Conservation (phyloP, 1,140 invertebrate species). For the Ceratina japonica region DNA sequence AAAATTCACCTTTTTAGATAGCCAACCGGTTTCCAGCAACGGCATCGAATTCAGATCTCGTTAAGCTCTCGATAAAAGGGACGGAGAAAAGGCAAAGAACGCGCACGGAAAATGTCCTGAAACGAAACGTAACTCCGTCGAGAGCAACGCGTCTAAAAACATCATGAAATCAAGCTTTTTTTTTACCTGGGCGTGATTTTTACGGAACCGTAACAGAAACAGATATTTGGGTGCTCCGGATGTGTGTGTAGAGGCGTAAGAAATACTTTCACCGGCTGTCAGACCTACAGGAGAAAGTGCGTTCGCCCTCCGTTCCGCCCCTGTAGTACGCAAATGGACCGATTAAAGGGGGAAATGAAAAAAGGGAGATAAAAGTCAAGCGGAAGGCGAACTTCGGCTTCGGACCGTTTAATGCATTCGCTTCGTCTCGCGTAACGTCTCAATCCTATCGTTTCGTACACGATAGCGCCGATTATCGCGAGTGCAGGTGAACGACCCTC, state of each 20-base stretch:
- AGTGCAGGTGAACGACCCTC: slow-evolving; percentile 17
- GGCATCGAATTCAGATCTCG: slow-evolving; percentile 24
- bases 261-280: slow-evolving; percentile 64
- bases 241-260: slow-evolving; percentile 39
- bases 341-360: slow-evolving; percentile 25
- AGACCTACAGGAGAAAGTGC: slow-evolving; percentile 54
- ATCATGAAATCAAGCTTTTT: neutral
- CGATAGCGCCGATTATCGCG: neutral
- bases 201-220: slow-evolving; percentile 24
- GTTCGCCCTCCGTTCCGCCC: slow-evolving; percentile 50
- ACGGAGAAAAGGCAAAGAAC: no score
- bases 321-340: slow-evolving; percentile 44
- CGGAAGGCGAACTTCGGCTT: neutral
- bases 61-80: no score
- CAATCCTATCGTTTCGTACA: neutral
- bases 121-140: no score
- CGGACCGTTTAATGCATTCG: neutral
- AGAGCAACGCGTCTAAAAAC: no score
- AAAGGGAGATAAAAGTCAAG: neutral
- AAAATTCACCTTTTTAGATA: slow-evolving; percentile 19
- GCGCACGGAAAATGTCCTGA: no score
- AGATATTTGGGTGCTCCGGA: slow-evolving; percentile 43
- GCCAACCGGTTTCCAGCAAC: slow-evolving; percentile 32
- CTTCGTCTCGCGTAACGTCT: neutral
- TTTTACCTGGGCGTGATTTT: slow-evolving; percentile 26